phyloP scores from a whole-genome alignment of 2,888 invertebrate species.

The Steinernema scapterisci region DNA sequence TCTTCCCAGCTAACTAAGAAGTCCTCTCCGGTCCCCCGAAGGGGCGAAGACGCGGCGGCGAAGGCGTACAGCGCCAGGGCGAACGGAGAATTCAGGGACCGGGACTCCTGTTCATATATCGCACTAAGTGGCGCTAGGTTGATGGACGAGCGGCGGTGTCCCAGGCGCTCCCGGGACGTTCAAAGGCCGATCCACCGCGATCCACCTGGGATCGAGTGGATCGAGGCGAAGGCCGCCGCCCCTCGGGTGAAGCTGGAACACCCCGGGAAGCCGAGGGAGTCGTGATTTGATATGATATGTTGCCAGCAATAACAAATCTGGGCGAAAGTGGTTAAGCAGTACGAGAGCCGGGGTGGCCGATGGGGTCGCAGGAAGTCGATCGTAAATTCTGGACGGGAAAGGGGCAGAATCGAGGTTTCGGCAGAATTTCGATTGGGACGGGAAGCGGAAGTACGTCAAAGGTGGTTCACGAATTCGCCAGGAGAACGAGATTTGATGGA shows the following conservation, averaged over 20 bases:
- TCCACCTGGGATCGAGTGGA: neutral
- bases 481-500: no score
- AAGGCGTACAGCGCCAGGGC: no score
- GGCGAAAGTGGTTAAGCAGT: neutral
- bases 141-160: conserved; percentile 21
- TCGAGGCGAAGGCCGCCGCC: no score
- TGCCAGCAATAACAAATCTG: conserved; percentile 25
- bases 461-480: no score
- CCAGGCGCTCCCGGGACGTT: conserved; percentile 10
- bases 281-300: conserved; percentile 9
- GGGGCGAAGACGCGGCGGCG: no score
- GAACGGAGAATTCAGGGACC: neutral
- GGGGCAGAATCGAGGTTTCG: no score
- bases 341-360: neutral
- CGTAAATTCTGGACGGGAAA: conserved; percentile 7
- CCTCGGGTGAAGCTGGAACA: neutral
- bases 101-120: neutral
- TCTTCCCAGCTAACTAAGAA: no score
- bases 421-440: no score
- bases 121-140: conserved; percentile 24
- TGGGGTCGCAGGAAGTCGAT: neutral
- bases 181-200: neutral
- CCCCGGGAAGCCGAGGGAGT: no score
- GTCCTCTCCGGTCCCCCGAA: no score
- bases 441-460: no score